Conservation (phyloP, 2,797 vertebrate species). For the Acrossocheilus fasciatus region DNA sequence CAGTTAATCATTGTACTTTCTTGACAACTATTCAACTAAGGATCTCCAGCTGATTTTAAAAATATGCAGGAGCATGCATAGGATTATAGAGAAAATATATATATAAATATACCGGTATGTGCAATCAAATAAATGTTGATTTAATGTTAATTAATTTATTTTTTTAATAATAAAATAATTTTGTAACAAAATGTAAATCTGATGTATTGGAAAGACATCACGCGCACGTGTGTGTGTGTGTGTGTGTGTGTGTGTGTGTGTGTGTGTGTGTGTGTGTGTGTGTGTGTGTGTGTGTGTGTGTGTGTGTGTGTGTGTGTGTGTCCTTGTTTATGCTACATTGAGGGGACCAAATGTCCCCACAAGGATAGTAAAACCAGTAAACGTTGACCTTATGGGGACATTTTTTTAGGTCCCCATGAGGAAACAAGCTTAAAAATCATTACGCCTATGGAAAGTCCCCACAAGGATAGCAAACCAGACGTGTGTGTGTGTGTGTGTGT, state of each 20-base stretch:
- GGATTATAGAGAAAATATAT: slow-evolving; percentile 22
- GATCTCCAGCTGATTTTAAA: neutral
- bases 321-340: too few species aligned
- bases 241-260: neutral
- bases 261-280: neutral
- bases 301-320: neutral
- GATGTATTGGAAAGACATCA: slow-evolving; percentile 17
- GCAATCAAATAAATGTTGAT: neutral
- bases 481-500: neutral
- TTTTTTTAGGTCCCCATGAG: too few species aligned
- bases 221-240: slow-evolving; percentile 3
- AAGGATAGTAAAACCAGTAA: too few species aligned
- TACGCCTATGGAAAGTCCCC: too few species aligned
- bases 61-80: neutral
- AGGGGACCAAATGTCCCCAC: too few species aligned
- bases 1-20: neutral
- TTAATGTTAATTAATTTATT: too few species aligned
- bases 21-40: neutral
- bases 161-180: slow-evolving; percentile 8
- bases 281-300: neutral
- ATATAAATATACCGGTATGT: neutral
- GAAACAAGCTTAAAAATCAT: too few species aligned
- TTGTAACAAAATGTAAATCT: slow-evolving; percentile 19
- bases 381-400: too few species aligned
- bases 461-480: too few species aligned